Evolutionary conservation across 2,888 invertebrate species (phyloP).

Genomic region (Tenodera sinensis): DNA sequence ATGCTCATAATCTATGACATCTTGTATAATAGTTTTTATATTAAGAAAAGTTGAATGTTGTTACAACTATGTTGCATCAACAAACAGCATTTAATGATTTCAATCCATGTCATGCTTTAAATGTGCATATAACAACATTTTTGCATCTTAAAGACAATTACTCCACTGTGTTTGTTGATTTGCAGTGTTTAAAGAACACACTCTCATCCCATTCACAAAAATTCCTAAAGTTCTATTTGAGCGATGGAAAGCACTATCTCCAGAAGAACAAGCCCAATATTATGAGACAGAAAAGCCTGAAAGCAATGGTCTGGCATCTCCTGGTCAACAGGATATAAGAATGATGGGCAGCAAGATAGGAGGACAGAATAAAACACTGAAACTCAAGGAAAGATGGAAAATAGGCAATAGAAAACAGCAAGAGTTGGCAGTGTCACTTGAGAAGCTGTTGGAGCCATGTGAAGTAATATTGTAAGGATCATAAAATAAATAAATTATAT

Average conservation of each 20-base stretch:
- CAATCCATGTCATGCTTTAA: too few relatives aligned
- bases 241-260: conserved; percentile 43
- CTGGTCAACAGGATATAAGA: neutral
- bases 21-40: too few relatives aligned
- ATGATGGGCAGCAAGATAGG: neutral
- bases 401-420: neutral
- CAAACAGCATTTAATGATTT: too few relatives aligned
- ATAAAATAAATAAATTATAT: neutral
- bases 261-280: conserved; percentile 44
- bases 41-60: too few relatives aligned
- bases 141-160: too few relatives aligned
- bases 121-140: too few relatives aligned
- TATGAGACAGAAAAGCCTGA: conserved; percentile 34
- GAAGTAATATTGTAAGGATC: neutral
- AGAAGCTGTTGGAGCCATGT: neutral
- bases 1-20: too few relatives aligned
- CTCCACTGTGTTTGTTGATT: conserved; percentile 1
- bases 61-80: too few relatives aligned
- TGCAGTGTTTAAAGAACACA: conserved; percentile 40
- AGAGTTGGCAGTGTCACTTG: neutral
- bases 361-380: neutral
- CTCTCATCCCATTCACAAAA: conserved; percentile 41
- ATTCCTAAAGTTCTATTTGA: conserved; percentile 42
- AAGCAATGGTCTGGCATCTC: neutral
- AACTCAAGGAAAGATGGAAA: neutral